Conservation (phyloP, 1,140 invertebrate genomes). For the Fragariocoptes setiger region DNA sequence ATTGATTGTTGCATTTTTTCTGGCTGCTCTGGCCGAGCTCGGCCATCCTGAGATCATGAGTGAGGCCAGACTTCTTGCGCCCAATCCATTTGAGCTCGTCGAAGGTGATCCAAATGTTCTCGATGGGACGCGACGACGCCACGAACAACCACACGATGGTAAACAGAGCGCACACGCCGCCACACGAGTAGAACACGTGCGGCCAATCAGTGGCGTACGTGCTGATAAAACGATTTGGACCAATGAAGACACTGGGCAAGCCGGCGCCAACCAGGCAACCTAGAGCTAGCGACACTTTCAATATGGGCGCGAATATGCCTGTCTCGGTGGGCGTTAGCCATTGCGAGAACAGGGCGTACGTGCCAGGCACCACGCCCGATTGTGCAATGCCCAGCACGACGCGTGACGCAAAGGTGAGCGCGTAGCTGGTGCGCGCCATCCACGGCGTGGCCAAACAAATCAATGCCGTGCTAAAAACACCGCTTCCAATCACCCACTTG, state of each 20-base stretch:
- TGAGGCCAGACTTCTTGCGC: background rate
- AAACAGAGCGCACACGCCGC: background rate
- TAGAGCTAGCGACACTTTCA: slow-evolving; percentile 3
- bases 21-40: background rate
- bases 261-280: background rate
- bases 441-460: slow-evolving; percentile 8
- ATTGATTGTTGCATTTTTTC: too few species aligned
- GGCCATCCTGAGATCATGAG: background rate
- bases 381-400: slow-evolving; percentile 8
- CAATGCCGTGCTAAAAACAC: slow-evolving; percentile 3
- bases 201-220: background rate
- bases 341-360: slow-evolving; percentile 15
- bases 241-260: background rate
- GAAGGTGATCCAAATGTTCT: background rate
- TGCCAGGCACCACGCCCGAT: slow-evolving; percentile 14
- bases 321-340: slow-evolving; percentile 12
- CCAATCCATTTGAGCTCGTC: background rate
- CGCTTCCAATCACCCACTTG: slow-evolving; percentile 26
- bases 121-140: background rate
- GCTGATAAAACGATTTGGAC: too few species aligned
- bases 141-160: background rate
- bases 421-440: slow-evolving; percentile 3
- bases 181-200: background rate
- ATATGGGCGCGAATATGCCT: slow-evolving; percentile 10
- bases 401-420: slow-evolving; percentile 4